Conservation (phyloP, 2,113 vertebrate genomes). For the Hystrix brachyura region DNA sequence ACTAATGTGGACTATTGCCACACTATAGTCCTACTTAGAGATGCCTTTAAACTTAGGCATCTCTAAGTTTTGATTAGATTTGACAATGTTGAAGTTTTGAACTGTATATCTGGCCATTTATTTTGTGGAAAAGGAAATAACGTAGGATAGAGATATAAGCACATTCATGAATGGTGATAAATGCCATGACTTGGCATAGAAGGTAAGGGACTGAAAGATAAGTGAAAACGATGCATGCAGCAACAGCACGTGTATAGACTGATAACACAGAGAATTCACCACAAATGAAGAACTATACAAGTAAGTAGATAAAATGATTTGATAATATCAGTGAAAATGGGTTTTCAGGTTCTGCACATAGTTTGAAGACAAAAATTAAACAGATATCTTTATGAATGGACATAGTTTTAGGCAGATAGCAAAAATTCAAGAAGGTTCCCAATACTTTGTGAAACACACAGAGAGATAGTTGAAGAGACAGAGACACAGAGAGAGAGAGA, state of each 20-base stretch:
- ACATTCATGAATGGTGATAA: background rate
- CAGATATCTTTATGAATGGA: background rate
- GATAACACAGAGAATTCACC: background rate
- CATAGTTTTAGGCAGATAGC: background rate
- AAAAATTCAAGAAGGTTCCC: background rate
- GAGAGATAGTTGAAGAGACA: background rate
- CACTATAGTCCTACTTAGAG: rapidly evolving
- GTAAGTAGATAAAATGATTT: background rate
- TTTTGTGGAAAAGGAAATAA: background rate
- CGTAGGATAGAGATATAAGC: too few species aligned
- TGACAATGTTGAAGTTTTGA: background rate
- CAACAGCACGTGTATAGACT: background rate
- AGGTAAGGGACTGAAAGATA: background rate
- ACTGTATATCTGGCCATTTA: background rate
- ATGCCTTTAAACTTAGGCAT: background rate
- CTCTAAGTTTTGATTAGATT: too few species aligned
- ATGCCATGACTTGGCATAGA: background rate
- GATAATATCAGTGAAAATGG: background rate
- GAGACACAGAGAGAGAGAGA: background rate
- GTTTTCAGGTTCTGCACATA: background rate
- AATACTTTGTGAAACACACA: background rate
- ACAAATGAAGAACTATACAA: background rate
- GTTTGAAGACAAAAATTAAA: background rate
- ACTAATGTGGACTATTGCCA: background rate
- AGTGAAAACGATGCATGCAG: background rate